Percentiles rank a stretch among this genome's conserved stretches.
Conservation (phyloP, 1,140 invertebrate species). For the Anoplolepis gracilipes region DNA sequence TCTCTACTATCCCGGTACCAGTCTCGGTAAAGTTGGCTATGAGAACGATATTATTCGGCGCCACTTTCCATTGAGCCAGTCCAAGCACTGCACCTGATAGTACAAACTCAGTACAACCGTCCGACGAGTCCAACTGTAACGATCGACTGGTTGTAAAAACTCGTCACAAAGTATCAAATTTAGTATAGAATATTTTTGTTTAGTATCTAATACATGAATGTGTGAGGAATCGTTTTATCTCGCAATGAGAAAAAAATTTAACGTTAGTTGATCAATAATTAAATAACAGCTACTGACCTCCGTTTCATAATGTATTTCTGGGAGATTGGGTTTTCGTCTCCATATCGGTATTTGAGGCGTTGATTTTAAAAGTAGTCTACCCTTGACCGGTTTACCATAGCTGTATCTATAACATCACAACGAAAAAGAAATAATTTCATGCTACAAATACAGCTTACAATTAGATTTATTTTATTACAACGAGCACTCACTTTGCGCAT, state of each 20-base stretch:
- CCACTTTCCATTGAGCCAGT: conserved; percentile 84
- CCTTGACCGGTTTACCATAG: conserved; percentile 91
- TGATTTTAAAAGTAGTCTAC: conserved; percentile 85
- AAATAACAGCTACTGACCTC: conserved; percentile 67
- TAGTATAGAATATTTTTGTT: not conserved
- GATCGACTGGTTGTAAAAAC: not conserved
- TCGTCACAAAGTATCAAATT: not conserved
- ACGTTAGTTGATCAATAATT: not conserved
- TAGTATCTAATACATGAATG: conserved; percentile 1
- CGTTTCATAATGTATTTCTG: conserved; percentile 82
- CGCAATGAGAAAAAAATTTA: not conserved
- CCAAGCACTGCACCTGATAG: conserved; percentile 82
- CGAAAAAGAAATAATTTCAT: not conserved
- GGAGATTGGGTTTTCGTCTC: conserved; percentile 81
- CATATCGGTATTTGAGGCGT: conserved; percentile 82
- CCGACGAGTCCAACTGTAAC: conserved; percentile 76
- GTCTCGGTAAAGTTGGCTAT: conserved; percentile 88
- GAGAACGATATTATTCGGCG: conserved; percentile 85
- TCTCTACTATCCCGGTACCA: conserved; percentile 88
- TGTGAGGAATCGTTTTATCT: too few species aligned
- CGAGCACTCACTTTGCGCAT: conserved; percentile 87
- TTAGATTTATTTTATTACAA: conserved; percentile 45
- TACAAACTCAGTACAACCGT: conserved; percentile 86
- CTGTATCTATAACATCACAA: conserved; percentile 87
- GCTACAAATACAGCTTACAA: not conserved